Base-by-base conservation (phyloP, 1,140 invertebrate genomes). In the Brachionus paranguensis region DNA sequence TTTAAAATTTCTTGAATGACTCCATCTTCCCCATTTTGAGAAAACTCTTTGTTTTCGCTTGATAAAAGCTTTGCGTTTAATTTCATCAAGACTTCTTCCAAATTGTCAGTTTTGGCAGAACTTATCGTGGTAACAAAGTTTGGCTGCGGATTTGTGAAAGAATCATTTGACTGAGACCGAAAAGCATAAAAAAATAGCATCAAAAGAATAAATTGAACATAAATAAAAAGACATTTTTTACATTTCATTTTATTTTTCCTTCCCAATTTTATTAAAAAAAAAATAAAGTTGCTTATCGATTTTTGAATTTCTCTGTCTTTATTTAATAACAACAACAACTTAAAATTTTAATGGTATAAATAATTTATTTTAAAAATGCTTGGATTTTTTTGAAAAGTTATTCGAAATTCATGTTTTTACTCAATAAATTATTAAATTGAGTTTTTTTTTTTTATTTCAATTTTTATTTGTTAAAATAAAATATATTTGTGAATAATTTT, bases 1-100 rank as follows among this genome's bases (percentile, higher is more conserved):
- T 33, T 60, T 17, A 81, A 60, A 37, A 81, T 17, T 24, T 55
- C 60, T 45, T 41, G 50, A 29, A 81, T 60, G n/a, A 81, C 78
- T 17, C 78, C 78, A 45, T 81, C 78, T 81, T 81, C 78, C n/a
- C 60, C 60, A 33, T 81, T 81, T 81, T 81, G 47, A 10, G 78
- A 81, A 81, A 29, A 81, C 4, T 41, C 20, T 81, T 68, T 60
- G 1, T 6, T 7, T 33, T 81, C 78, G n/a, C 29, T 60, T 68
- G 6, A 8, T 10, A 11, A 4, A 60, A 81, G 27, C n/a, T 10
- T 24, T 17, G 47, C 24, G n/a, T 81, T 27, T 41, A 81, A 60
- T n/a, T 43, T 29, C 41, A 72, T 24, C 12, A 24, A 33, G 43
- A 2, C 5, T 8, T n/a, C n/a, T 78, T 11, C 6, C 12, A 24